A percentile compares a stretch with the other conserved stretches of the same genome.
These are phyloP conservation scores for Euphysa ruthae DNA, from an alignment of 30 jellyfish, hydroid and myxozoan genomes.

Conservation along the genomic window DNA sequence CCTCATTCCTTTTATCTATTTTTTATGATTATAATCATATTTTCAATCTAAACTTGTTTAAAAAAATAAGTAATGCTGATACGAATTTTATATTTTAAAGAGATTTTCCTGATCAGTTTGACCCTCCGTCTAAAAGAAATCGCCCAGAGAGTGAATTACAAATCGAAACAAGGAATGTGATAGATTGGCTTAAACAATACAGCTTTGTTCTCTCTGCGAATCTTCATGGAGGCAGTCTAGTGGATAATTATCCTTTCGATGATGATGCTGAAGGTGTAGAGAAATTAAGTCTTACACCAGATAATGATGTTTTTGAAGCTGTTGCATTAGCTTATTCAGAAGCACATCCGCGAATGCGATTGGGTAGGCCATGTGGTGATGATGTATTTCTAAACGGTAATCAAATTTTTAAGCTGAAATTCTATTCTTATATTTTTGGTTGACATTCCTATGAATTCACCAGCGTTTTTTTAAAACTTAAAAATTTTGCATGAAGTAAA, in stretches of 20 bases:
- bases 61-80: too few species aligned
- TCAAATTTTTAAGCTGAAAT: neutral
- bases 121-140: constrained; percentile 15
- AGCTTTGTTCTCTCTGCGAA: constrained; percentile 93
- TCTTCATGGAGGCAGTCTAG: constrained; percentile 93
- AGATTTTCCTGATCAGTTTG: constrained; percentile 90
- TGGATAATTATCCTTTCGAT: constrained; percentile 69
- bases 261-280: constrained; percentile 28
- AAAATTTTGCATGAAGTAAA: neutral
- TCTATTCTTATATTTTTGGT: neutral
- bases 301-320: constrained; percentile 64
- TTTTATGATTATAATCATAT: too few species aligned
- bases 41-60: too few species aligned
- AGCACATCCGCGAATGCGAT: constrained; percentile 75
- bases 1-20: too few species aligned
- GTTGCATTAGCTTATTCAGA: constrained; percentile 68
- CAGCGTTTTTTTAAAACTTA: too few species aligned
- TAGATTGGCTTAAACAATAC: constrained; percentile 54
- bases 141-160: too few species aligned
- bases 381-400: neutral
- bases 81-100: constrained; percentile 14
- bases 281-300: constrained; percentile 54
- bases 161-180: constrained; percentile 65
- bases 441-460: neutral
- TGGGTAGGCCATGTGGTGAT: constrained; percentile 68